phyloP scores from a whole-genome alignment of 2,113 vertebrate species.

The Hucho hucho region DNA sequence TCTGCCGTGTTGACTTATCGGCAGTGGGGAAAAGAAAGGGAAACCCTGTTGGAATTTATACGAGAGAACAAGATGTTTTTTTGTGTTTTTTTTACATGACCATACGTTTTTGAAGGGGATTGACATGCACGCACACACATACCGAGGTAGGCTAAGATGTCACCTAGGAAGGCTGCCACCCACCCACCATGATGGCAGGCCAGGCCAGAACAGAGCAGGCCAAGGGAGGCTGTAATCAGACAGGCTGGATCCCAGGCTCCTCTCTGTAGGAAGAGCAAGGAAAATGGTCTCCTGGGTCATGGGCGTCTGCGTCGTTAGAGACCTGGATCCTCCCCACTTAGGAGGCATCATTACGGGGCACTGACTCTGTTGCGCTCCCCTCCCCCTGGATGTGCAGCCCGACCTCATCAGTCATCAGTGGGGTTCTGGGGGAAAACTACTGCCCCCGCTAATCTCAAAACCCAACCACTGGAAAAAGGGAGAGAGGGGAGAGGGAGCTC shows the following conservation, averaged over 20 bases:
- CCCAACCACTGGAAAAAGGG: constrained; percentile 9
- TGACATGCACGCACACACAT: not conserved
- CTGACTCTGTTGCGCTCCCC: not conserved
- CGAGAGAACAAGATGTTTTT: constrained; percentile 18
- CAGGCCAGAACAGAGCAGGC: constrained; percentile 4
- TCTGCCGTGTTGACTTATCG: constrained; percentile 30
- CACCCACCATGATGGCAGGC: not conserved
- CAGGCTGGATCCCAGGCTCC: not conserved
- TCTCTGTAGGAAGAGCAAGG: not conserved
- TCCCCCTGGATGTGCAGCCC: not conserved
- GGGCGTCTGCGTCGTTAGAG: not conserved
- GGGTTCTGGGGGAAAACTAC: not conserved
- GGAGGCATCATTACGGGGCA: not conserved
- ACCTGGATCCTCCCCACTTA: not conserved
- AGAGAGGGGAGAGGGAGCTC: not conserved
- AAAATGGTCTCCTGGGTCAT: not conserved
- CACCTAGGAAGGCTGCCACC: too few species aligned
- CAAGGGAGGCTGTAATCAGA: not conserved
- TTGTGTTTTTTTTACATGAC: constrained; percentile 23
- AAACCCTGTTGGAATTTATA: constrained; percentile 24
- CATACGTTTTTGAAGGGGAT: constrained; percentile 27
- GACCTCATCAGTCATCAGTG: not conserved
- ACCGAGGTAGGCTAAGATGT: too few species aligned
- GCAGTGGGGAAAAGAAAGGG: constrained; percentile 11
- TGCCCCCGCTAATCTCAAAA: not conserved